Evolutionary conservation across 2,113 vertebrate genomes (phyloP).

Genomic region (Lepus timidus): DNA sequence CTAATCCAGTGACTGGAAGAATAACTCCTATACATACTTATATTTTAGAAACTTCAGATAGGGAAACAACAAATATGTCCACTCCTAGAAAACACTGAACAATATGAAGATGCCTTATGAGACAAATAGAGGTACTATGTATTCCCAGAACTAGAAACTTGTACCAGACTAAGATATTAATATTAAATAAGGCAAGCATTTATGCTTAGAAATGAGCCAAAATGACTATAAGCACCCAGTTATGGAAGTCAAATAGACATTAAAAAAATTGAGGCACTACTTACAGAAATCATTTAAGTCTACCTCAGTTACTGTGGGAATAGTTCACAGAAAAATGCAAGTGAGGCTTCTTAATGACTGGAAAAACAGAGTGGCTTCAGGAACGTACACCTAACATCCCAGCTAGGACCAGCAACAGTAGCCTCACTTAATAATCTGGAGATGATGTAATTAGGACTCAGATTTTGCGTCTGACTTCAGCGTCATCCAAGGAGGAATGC

Average conservation of each 20-base stretch:
- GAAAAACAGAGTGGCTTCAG: background rate
- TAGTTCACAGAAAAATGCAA: background rate
- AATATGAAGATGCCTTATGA: background rate
- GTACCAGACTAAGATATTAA: background rate
- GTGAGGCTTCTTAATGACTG: background rate
- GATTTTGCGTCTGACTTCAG: background rate
- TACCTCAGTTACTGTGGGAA: background rate
- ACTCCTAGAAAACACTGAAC: background rate
- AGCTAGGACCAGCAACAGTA: background rate
- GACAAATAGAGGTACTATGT: background rate
- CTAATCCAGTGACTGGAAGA: background rate
- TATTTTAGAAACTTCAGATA: background rate
- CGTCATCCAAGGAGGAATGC: background rate
- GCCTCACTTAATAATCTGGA: background rate
- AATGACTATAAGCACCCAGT: background rate
- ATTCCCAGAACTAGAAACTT: background rate
- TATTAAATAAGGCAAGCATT: background rate
- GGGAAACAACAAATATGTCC: background rate
- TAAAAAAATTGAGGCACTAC: background rate
- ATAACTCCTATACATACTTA: background rate
- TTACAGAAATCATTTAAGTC: background rate
- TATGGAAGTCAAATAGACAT: background rate
- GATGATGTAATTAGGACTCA: background rate
- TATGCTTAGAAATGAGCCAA: conserved; percentile 19
- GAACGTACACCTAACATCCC: background rate